Evolutionary conservation across 2,797 vertebrate species (phyloP), one percentile per base, ranked within the genome.

Genomic region (Allenopithecus nigroviridis): DNA sequence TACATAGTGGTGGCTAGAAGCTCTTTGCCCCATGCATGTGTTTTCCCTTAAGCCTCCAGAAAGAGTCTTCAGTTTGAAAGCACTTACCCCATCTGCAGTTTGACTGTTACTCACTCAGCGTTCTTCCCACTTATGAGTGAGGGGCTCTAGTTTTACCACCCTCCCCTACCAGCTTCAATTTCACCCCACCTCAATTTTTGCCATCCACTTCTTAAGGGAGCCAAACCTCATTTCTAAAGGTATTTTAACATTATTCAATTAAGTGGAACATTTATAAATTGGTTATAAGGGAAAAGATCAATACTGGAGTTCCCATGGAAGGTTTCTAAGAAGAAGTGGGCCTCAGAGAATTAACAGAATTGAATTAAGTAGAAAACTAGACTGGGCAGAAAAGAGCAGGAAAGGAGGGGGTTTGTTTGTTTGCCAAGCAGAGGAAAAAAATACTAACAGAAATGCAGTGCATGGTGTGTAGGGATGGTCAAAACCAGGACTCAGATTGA

Each of bases 271-370:
- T 89, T 78, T 83, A n/a, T 21, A 81, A 85, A 43, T 46, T 33
- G 43, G 17, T 86, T 86, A 36, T 74, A 70, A 95, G 70, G 88
- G 41, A 41, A 81, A 85, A 78, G 72, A 4, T 83, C 48, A 91
- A 30, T 48, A 53, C 10, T 88, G 36, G 36, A 28, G 5, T 87
- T 86, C 61, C 80, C 26, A 14, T 22, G 30, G 84, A 79, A 81
- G 36, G n/a, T 68, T 89, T 85, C 68, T 95, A 79, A 89, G 55
- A 96, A 78, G 48, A 76, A 89, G 17, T 81, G 57, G 68, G 43
- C 24, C 68, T 83, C 91, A 55, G 43, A 39, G 24, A 36, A 57
- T 74, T 72, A 81, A 74, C 48, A 85, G 79, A 91, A 76, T 28
- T 64, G 48, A 24, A 46, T 64, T 70, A 10, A n/a, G 2, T 43